Evolutionary conservation across 1,140 invertebrate species (phyloP).

Genomic region (Rhopalosiphum padi): DNA sequence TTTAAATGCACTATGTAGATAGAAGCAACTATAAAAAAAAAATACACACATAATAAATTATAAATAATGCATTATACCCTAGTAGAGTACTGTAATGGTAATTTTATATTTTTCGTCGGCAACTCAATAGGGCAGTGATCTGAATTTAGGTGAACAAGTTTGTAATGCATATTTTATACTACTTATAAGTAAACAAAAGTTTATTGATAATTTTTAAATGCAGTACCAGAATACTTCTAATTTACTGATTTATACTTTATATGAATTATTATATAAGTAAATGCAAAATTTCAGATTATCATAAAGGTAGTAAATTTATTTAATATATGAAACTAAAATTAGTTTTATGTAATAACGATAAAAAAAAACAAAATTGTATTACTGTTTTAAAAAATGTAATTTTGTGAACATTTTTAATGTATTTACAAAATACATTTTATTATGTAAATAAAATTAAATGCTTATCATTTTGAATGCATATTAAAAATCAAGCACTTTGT

Average conservation of each 20-base stretch:
- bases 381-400: not conserved
- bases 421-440: too few relatives aligned
- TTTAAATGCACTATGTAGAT: constrained; percentile 36
- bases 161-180: constrained; percentile 5
- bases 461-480: too few relatives aligned
- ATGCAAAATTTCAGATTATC: not conserved
- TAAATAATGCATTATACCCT: constrained; percentile 40
- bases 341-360: not conserved
- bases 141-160: constrained; percentile 27
- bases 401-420: not conserved
- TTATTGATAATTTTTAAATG: not conserved
- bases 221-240: not conserved
- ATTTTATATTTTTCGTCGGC: not conserved
- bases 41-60: constrained; percentile 21
- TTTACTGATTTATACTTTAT: not conserved
- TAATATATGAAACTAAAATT: not conserved
- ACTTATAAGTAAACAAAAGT: not conserved
- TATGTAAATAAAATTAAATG: too few relatives aligned
- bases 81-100: constrained; percentile 4
- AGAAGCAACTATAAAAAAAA: constrained; percentile 23
- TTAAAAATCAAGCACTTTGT: too few relatives aligned
- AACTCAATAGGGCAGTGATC: constrained; percentile 21
- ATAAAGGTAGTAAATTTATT: not conserved
- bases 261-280: not conserved
- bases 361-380: not conserved